These are phyloP conservation scores for Conus ventricosus DNA, from an alignment of 1,140 invertebrate species.

Conservation along the genomic window DNA sequence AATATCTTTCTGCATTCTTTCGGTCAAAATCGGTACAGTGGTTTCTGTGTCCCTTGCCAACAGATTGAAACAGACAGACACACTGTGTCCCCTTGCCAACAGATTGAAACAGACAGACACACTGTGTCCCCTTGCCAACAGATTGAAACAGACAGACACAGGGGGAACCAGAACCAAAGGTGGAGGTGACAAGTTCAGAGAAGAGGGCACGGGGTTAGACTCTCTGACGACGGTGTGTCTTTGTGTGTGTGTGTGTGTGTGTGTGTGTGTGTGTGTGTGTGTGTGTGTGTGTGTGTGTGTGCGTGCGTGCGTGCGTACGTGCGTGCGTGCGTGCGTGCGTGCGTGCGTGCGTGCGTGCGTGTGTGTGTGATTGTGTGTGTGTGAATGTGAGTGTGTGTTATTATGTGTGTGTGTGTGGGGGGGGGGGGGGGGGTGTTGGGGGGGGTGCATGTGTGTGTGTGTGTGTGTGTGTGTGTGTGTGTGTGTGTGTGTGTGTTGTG, in stretches of 20 bases:
- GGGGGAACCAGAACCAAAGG: neutral
- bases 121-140: too few relatives aligned
- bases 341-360: neutral
- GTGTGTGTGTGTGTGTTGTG: neutral
- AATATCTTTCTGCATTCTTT: too few relatives aligned
- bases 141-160: neutral
- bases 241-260: neutral
- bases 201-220: neutral
- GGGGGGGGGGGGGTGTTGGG: too few relatives aligned
- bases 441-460: neutral
- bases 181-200: neutral
- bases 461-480: neutral
- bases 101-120: too few relatives aligned
- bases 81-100: too few relatives aligned
- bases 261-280: neutral
- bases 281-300: neutral
- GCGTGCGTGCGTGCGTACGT: neutral
- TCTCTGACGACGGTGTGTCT: neutral
- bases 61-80: too few relatives aligned
- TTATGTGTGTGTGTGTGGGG: too few relatives aligned
- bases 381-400: neutral
- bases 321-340: neutral
- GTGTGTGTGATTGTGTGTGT: constrained; percentile 14
- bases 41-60: too few relatives aligned
- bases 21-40: too few relatives aligned